These are phyloP conservation scores for Chironomus tepperi DNA, from an alignment of 1,140 invertebrate species.

Conservation along the genomic window DNA sequence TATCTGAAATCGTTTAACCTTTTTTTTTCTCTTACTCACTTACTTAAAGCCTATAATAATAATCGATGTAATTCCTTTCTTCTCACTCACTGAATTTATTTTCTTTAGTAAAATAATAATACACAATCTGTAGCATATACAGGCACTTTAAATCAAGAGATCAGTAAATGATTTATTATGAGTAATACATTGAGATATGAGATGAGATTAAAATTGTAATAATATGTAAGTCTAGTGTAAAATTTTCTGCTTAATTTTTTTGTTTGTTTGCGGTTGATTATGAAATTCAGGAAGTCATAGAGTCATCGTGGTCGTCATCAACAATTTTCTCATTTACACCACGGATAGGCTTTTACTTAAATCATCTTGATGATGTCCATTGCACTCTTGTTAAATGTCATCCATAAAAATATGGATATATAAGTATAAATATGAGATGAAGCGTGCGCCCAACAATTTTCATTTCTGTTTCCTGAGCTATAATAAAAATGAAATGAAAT, in stretches of 20 bases:
- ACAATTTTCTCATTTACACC: neutral
- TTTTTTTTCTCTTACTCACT: neutral
- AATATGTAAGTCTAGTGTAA: neutral
- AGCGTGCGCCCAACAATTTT: neutral
- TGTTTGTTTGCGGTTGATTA: conserved; percentile 11
- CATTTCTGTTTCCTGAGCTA: neutral
- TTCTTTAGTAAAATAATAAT: too few relatives aligned
- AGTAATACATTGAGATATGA: neutral
- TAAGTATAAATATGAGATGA: neutral
- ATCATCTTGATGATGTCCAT: neutral
- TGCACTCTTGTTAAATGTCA: neutral
- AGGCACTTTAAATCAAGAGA: conserved; percentile 7
- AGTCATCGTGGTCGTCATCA: neutral
- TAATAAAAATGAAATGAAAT: too few relatives aligned
- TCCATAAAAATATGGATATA: neutral
- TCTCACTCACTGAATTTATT: neutral
- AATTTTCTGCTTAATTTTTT: neutral
- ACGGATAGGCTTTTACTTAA: neutral
- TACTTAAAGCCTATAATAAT: neutral
- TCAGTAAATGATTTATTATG: conserved; percentile 14
- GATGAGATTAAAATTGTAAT: conserved; percentile 9
- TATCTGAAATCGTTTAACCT: conserved; percentile 8
- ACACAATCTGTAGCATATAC: neutral
- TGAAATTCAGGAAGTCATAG: conserved; percentile 17
- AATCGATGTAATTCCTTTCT: neutral